Percentiles rank a stretch among this genome's conserved stretches.
These are phyloP conservation scores for Drosophila anomalipes DNA, from an alignment of 2,888 invertebrate genomes.

Conservation along the genomic window DNA sequence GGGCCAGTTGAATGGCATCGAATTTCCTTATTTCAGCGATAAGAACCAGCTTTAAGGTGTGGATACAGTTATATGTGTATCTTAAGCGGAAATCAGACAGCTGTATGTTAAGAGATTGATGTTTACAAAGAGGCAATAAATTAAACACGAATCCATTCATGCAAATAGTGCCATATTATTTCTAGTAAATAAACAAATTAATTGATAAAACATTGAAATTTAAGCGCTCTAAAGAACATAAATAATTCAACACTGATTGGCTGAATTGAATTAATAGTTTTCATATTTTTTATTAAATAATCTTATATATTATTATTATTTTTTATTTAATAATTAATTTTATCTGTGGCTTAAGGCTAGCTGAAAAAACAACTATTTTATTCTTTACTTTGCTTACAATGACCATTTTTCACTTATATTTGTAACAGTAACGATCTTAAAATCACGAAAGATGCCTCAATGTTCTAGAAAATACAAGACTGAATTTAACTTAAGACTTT, in stretches of 20 bases:
- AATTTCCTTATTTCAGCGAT: constrained; percentile 37
- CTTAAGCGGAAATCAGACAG: constrained; percentile 34
- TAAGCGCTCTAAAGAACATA: background rate
- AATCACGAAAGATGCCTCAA: background rate
- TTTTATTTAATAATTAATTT: background rate
- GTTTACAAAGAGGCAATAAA: constrained; percentile 22
- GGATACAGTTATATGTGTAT: constrained; percentile 13
- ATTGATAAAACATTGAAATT: background rate
- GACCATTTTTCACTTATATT: background rate
- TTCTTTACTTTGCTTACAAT: background rate
- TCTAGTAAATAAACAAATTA: background rate
- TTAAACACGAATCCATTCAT: constrained; percentile 2
- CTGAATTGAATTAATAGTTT: background rate
- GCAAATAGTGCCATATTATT: constrained; percentile 2
- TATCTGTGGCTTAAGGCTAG: background rate
- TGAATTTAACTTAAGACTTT: background rate
- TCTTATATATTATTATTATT: background rate
- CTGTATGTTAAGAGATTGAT: constrained; percentile 17
- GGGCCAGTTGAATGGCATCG: constrained; percentile 36
- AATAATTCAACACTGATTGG: background rate
- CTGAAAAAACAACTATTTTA: background rate
- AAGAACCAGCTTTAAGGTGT: constrained; percentile 38
- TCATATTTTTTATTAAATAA: background rate
- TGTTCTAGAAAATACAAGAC: background rate
- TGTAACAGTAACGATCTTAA: background rate